Conservation (phyloP, 2,113 vertebrate species). For the Leucoraja erinaceus region DNA sequence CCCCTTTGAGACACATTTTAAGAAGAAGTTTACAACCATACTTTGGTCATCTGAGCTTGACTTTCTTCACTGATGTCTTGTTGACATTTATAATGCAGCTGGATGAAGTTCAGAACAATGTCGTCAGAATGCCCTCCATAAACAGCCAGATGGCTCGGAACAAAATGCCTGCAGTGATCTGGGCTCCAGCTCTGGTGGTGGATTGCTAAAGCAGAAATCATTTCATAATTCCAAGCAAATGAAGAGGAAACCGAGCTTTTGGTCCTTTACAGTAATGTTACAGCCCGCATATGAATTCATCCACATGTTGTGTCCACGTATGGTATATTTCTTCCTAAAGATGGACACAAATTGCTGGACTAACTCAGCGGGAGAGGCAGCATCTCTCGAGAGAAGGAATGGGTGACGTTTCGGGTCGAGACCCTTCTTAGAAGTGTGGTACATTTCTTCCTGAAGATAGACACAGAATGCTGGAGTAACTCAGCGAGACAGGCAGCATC, state of each 20-base stretch:
- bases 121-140: neutral
- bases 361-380: too few species aligned
- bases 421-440: too few species aligned
- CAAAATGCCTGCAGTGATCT: neutral
- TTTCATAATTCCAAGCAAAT: neutral
- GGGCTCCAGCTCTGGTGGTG: neutral
- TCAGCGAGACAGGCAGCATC: too few species aligned
- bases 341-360: too few species aligned
- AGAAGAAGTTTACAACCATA: too few species aligned
- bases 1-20: too few species aligned
- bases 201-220: neutral
- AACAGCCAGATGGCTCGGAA: neutral
- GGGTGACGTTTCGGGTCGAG: too few species aligned
- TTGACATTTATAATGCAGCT: neutral
- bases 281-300: neutral
- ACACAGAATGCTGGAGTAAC: too few species aligned
- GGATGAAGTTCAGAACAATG: neutral
- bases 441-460: too few species aligned
- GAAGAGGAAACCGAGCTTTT: neutral
- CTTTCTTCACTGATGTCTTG: too few species aligned
- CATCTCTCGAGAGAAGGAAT: too few species aligned
- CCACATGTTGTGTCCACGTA: neutral
- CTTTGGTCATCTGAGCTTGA: too few species aligned
- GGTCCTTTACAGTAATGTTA: neutral
- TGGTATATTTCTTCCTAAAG: neutral